Evolutionary conservation across 2,113 vertebrate genomes (phyloP), one percentile per base, ranked within the genome.

Genomic region (Hyla sarda): DNA sequence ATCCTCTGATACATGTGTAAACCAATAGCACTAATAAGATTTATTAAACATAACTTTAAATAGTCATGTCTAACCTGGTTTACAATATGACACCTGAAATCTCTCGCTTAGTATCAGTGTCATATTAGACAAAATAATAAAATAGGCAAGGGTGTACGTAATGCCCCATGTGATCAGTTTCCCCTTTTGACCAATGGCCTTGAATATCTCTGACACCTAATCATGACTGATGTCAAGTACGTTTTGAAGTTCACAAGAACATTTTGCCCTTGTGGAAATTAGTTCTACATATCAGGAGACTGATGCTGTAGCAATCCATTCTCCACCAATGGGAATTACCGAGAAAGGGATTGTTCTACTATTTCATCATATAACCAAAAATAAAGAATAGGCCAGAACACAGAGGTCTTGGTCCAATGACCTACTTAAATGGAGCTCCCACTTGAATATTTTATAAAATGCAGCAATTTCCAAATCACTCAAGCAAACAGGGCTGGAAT

Each of bases 311-410:
- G 78, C 37, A 14, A 47, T 81, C 41, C n/a, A 65, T 45, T 28
- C 41, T 62, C 1, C 14, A 2, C 78, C 56, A 41, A n/a, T 47
- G 23, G 58, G 21, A 47, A 65, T 47, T 47, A 47, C 23, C 11
- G n/a, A 41, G n/a, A 62, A 47, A 62, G 78, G 16, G 23, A 81
- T 65, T 79, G 21, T 79, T 79, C 34, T 79, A 23, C 25, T 58
- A 79, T 79, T 80, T 65, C 17, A 32, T 65, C 47, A 30, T 65
- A 65, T 19, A 81, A 30, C 78, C 37, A 81, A 81, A 62, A 81
- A 81, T 81, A 81, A 65, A 45, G 77, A 45, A 45, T 25, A 80
- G 50, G 54, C 11, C 54, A 45, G 0, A 81, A 45, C 7, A 21
- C 58, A 17, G 32, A 81, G 78, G 56, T 81, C 56, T 81, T 16